Evolutionary conservation across 2,888 invertebrate genomes (phyloP), one percentile per base, ranked within the genome.

Genomic region (Phengaris alcon): DNA sequence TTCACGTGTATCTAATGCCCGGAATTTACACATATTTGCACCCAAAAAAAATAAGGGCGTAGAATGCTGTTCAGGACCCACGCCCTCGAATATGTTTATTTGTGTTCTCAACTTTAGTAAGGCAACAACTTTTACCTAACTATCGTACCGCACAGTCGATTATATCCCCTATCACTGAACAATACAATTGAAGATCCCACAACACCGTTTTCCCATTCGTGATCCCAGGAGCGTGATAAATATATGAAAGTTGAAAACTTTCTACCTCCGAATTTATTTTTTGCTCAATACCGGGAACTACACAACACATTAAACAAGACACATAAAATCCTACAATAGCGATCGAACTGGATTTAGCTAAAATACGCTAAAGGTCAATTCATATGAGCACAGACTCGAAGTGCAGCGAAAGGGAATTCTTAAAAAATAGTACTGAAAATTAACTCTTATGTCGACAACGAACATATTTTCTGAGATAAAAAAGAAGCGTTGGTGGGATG

Each of bases 81-180:
- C n/a, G 69, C 46, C 69, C 48, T 69, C 69, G 46, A 69, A 69
- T 69, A 69, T 69, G 69, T 69, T 69, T 69, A 69, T 69, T 69
- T 69, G 69, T 69, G 69, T 69, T 69, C 44, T 69, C 48, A 69
- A 69, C 69, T 48, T 48, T 2, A 15, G n/a, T 48, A 48, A 69
- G 48, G 59, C 59, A 22, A n/a, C 15, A 69, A 69, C 64, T 64
- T 48, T 69, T n/a, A 15, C 69, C 69, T 64, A 69, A 69, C 69
- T 46, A 48, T 69, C 15, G 48, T 12, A 2, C 48, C 9, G 46
- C 15, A 4, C 69, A 3, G 44, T 69, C 69, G 15, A 69, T 69
- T 48, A 15, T 48, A 22, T 15, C 46, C 48, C n/a, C 15, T 48
- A 69, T 48, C 7, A 35, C 64, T 12, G 35, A 13, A 35, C 35